Evolutionary conservation across 1,140 invertebrate species (phyloP).

Genomic region (Drosophila orena): DNA sequence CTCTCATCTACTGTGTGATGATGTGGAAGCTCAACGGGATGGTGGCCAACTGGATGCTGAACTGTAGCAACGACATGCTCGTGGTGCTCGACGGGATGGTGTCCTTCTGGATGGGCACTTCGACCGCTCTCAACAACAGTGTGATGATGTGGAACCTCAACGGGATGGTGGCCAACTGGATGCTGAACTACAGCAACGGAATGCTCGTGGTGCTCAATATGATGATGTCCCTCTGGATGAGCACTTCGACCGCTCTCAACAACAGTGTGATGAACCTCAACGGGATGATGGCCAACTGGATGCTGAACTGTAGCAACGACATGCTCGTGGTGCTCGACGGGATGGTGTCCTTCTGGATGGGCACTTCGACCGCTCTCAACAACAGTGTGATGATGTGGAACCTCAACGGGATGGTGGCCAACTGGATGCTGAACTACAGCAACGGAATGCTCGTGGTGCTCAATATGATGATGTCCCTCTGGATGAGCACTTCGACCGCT

Average conservation of each 20-base stretch:
- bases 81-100: conserved; percentile 36
- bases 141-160: conserved; percentile 13
- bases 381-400: no score
- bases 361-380: no score
- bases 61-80: conserved; percentile 1
- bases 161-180: conserved; percentile 25
- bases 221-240: conserved; percentile 15
- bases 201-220: conserved; percentile 30
- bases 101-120: conserved; percentile 18
- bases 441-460: conserved; percentile 13
- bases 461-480: neutral
- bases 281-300: no score
- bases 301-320: no score
- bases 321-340: no score
- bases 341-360: no score
- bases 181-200: no score
- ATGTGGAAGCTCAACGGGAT: no score
- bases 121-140: conserved; percentile 12
- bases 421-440: conserved; percentile 5
- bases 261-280: no score
- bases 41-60: conserved; percentile 15
- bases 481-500: no score
- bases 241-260: conserved; percentile 27
- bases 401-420: neutral
- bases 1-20: conserved; percentile 9